Percentiles rank a stretch among this genome's conserved stretches.
Conservation (phyloP, 1,140 invertebrate species). For the Paraescarpia echinospica region DNA sequence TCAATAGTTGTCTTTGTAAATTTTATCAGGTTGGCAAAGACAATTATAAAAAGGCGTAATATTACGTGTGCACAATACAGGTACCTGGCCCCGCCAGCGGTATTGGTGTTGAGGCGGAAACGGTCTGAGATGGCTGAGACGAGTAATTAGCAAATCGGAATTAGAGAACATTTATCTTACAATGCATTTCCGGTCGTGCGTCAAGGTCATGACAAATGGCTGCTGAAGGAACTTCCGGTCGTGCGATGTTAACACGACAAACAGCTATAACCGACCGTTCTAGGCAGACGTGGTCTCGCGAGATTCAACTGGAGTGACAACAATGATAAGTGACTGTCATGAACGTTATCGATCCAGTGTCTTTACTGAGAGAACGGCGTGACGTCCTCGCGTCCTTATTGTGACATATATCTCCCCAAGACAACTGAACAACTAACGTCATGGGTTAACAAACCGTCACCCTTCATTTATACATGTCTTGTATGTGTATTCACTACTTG, state of each 20-base stretch:
- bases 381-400: not conserved
- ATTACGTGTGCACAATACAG: not conserved
- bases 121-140: too few relatives aligned
- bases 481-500: not conserved
- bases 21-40: not conserved
- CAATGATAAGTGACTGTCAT: not conserved
- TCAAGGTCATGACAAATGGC: not conserved
- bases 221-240: not conserved
- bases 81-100: not conserved
- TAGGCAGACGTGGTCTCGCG: not conserved
- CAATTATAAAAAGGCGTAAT: not conserved
- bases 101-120: too few relatives aligned
- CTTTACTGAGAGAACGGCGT: not conserved
- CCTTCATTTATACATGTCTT: not conserved
- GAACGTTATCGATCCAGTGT: not conserved
- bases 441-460: not conserved
- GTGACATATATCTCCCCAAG: not conserved
- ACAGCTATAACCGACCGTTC: not conserved
- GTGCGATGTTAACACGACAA: not conserved
- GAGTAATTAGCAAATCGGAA: not conserved
- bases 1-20: not conserved
- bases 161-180: not conserved
- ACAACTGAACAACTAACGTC: not conserved
- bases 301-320: not conserved
- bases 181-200: not conserved